These are phyloP conservation scores for Ia io DNA, from an alignment of 2,113 vertebrate species.

Conservation along the genomic window DNA sequence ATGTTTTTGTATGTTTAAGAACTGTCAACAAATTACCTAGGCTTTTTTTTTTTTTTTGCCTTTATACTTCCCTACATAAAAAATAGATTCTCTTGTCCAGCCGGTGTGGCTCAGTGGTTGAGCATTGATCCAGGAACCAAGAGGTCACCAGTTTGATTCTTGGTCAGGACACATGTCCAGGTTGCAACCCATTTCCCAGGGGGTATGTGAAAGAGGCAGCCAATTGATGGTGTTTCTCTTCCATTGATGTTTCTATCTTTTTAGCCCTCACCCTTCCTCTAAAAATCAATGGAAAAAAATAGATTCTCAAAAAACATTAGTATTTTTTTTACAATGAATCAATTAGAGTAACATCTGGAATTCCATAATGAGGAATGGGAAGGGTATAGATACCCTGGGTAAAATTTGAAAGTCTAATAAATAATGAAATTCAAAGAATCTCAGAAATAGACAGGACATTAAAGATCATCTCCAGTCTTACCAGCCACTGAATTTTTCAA, in stretches of 20 bases:
- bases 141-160: too few relatives aligned
- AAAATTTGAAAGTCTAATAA: slow-evolving; percentile 14
- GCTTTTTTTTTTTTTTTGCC: neutral
- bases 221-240: too few relatives aligned
- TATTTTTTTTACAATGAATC: neutral
- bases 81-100: neutral
- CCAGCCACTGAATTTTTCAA: neutral
- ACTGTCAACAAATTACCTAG: slow-evolving; percentile 31
- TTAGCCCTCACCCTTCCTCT: too few relatives aligned
- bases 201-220: too few relatives aligned
- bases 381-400: neutral
- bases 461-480: slow-evolving; percentile 12
- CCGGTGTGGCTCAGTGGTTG: too few relatives aligned
- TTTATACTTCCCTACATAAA: neutral
- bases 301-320: neutral
- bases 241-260: too few relatives aligned
- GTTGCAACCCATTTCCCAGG: too few relatives aligned
- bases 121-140: too few relatives aligned
- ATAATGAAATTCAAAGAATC: neutral
- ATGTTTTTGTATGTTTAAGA: slow-evolving; percentile 42
- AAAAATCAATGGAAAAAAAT: neutral
- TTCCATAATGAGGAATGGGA: neutral
- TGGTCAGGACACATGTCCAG: too few relatives aligned
- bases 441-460: neutral
- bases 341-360: neutral